Base-by-base conservation (phyloP, 2,113 vertebrate genomes). In the Pimephales promelas region DNA sequence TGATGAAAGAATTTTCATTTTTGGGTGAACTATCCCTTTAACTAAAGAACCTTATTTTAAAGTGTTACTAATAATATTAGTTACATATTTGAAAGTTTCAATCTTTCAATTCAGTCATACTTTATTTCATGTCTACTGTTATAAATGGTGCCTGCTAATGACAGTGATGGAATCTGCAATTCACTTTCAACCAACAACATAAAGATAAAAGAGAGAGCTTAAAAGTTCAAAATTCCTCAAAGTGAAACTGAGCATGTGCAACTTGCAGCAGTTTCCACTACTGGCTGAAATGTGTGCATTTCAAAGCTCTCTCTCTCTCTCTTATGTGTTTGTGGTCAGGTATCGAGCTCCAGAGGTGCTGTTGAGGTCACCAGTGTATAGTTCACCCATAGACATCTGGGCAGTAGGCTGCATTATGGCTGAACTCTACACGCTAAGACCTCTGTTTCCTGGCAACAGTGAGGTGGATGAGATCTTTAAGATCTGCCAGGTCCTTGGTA, bases 381-480 rank as follows among this genome's bases (percentile, higher is more conserved):
- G 97, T 85, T 99, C 97, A 76, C 97, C 98, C 62, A 98, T 99
- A 84, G 98, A 99, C 43, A 87, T 99, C 76, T 99, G 98, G 98
- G 98, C 98, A 22, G 95, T 99, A 59, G 98, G 98, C 83, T 99
- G 98, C 88, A 99, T 99, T 81, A 99, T 99, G 97, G 98, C 98
- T 3, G 98, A 99, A 68, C 90, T 99, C 0, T 99, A 99, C 81
- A 99, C 96, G 0, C 91, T 99, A 43, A 93, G 98, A 61, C 98
- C 98, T 2, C 97, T 99, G 83, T 99, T 99, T 85, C 98, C 97
- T 10, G 98, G 98, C n/a, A 98, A 97, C 85, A 99, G 97, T 56
- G 98, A 99, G 88, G 96, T 99, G 43, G 98, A 99, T 85, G 97
- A 99, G 92, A 99, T 99, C 89, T 99, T 99, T 90, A 99, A 99